A percentile compares a stretch with the other conserved stretches of the same genome.
phyloP scores from a whole-genome alignment of 2,797 vertebrate species.

The Simalia tracyae region DNA sequence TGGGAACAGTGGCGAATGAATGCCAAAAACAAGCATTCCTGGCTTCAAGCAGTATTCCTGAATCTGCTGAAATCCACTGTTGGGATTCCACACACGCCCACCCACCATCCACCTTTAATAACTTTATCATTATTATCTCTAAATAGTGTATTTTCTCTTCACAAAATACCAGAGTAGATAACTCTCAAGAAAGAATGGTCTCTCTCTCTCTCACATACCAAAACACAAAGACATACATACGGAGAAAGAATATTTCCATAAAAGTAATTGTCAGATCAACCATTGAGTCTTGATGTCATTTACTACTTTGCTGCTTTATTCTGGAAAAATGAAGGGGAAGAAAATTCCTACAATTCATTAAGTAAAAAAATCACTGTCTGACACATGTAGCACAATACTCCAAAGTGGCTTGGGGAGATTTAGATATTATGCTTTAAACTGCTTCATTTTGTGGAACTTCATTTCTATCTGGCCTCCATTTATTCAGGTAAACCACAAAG shows the following conservation, averaged over 20 bases:
- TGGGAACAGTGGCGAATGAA: background rate
- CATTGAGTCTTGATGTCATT: background rate
- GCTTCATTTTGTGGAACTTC: background rate
- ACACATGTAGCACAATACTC: too few relatives aligned
- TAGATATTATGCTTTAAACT: background rate
- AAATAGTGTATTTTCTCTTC: background rate
- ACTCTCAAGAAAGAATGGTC: too few relatives aligned
- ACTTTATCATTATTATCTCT: background rate
- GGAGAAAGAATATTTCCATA: background rate
- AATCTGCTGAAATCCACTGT: background rate
- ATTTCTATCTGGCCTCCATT: background rate
- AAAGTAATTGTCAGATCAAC: background rate
- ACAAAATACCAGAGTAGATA: background rate
- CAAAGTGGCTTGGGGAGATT: background rate
- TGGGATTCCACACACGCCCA: background rate
- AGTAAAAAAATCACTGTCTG: background rate
- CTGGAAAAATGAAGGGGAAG: background rate
- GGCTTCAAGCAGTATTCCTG: background rate
- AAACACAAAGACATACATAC: too few relatives aligned
- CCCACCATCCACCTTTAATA: background rate
- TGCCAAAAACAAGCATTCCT: background rate
- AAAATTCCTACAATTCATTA: background rate
- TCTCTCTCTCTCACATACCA: too few relatives aligned
- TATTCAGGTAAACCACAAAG: background rate
- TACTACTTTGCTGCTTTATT: background rate